These are phyloP conservation scores for Struthidea cinerea DNA, from an alignment of 2,113 vertebrate genomes.

Conservation along the genomic window DNA sequence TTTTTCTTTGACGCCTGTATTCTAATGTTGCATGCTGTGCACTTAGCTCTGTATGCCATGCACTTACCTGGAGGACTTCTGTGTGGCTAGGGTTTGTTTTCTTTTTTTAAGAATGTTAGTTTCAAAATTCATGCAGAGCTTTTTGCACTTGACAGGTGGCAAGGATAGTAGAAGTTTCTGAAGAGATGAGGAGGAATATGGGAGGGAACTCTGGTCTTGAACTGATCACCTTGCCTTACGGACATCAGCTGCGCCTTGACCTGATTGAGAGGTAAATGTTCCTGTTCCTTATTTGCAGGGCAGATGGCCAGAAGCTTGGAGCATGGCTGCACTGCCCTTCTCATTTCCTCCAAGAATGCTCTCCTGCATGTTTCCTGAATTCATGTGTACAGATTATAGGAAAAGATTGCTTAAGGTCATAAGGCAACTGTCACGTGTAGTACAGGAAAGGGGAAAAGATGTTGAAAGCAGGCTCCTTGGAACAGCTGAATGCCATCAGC, in stretches of 20 bases:
- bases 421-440: neutral
- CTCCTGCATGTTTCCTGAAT: neutral
- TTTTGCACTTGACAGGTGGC: slow-evolving; percentile 77
- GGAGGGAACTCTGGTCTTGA: slow-evolving; percentile 91
- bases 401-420: neutral
- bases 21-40: neutral
- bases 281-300: neutral
- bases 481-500: neutral
- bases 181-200: slow-evolving; percentile 85
- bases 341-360: neutral
- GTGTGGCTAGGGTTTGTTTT: fast-evolving
- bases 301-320: neutral
- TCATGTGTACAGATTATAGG: neutral
- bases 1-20: neutral
- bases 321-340: neutral
- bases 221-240: slow-evolving; percentile 88
- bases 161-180: slow-evolving; percentile 86
- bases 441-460: neutral
- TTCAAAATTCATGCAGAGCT: neutral
- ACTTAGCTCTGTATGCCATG: neutral
- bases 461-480: neutral
- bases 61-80: neutral
- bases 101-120: neutral
- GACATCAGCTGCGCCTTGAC: slow-evolving; percentile 89
- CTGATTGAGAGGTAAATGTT: slow-evolving; percentile 88